These are phyloP conservation scores for Phymatocera aterrima DNA, from an alignment of 2,888 invertebrate species.

Conservation along the genomic window DNA sequence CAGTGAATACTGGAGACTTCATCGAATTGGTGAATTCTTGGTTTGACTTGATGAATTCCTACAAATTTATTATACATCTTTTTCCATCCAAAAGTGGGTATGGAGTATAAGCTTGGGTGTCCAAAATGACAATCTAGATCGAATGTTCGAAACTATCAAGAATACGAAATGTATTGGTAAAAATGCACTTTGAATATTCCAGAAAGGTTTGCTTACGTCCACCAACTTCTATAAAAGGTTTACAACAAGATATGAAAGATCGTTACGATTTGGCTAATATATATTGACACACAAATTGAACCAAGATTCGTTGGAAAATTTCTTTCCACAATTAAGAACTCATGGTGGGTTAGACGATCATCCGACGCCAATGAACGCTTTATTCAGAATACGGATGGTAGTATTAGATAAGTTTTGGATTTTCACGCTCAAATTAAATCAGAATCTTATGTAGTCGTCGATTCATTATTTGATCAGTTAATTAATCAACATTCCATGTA, in stretches of 20 bases:
- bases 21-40: conserved; percentile 57
- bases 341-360: conserved; percentile 54
- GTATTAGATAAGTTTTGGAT: background rate
- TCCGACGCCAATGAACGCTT: conserved; percentile 51
- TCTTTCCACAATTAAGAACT: conserved; percentile 52
- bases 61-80: background rate
- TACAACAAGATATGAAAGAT: conserved; percentile 47
- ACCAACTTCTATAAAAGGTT: conserved; percentile 50
- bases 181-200: conserved; percentile 52
- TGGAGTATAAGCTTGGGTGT: conserved; percentile 49
- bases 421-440: no score
- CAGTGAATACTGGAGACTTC: conserved; percentile 54
- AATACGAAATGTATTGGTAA: conserved; percentile 53
- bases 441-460: no score
- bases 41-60: conserved; percentile 60
- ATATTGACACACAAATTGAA: conserved; percentile 55
- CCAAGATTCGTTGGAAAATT: conserved; percentile 55
- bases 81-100: conserved; percentile 53
- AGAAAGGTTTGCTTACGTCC: conserved; percentile 55
- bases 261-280: conserved; percentile 49
- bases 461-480: no score
- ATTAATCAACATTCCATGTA: background rate
- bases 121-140: conserved; percentile 53
- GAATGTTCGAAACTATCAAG: conserved; percentile 49
- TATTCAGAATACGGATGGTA: conserved; percentile 1